Conservation (phyloP, 2,797 vertebrate species). For the Malurus leucopterus region DNA sequence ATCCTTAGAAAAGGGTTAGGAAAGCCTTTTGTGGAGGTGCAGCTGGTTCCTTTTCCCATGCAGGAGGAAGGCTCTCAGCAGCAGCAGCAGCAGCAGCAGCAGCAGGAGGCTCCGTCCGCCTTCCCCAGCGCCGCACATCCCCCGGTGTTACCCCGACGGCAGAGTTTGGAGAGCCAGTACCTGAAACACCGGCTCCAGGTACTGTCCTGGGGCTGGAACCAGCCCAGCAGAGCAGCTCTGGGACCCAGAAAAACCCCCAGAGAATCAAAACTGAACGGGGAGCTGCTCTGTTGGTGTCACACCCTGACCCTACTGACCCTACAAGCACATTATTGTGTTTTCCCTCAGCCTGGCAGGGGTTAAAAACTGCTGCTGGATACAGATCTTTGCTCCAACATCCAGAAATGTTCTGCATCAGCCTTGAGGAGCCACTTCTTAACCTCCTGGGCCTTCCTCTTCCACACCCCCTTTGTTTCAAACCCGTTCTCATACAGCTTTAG, state of each 20-base stretch:
- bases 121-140: conserved; percentile 78
- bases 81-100: conserved; percentile 78
- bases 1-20: not conserved
- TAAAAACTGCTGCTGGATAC: not conserved
- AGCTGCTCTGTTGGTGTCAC: not conserved
- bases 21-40: not conserved
- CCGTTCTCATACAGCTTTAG: not conserved
- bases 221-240: not conserved
- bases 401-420: not conserved
- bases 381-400: not conserved
- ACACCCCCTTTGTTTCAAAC: not conserved
- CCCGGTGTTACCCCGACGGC: conserved; percentile 82
- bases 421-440: not conserved
- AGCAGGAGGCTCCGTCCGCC: conserved; percentile 78
- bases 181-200: conserved; percentile 92
- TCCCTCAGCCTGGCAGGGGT: not conserved
- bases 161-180: conserved; percentile 92
- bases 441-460: not conserved
- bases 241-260: not conserved
- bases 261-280: not conserved
- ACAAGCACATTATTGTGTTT: not conserved
- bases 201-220: not conserved
- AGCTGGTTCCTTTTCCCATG: conserved; percentile 22
- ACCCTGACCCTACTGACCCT: not conserved
- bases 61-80: conserved; percentile 83